Base-by-base conservation (phyloP, 2,888 invertebrate species). In the Sinopyrophorus schimmeli region DNA sequence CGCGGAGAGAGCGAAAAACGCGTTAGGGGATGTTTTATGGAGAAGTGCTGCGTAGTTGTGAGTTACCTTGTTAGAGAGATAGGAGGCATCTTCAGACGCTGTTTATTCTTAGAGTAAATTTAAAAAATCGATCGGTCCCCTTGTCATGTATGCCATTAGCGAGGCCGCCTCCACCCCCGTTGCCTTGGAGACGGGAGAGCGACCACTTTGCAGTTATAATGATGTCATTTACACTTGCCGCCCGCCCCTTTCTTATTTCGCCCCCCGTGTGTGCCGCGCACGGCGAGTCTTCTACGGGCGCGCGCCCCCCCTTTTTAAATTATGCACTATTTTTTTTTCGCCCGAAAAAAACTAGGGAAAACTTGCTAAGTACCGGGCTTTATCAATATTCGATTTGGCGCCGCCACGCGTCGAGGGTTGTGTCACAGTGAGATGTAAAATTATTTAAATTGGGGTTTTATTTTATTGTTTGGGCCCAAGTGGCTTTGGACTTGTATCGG, bases 141-240 rank as follows among this genome's bases (percentile, higher is more conserved):
- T 72, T 72, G 73, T 73, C 73, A 74, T 74, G 73, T 74, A 73
- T 73, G 73, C 73, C 72, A 73, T 73, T 74, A 74, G 72, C 72
- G 71, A 58, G 53, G 47, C 59, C 57, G 52, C 56, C 58, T 54
- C 58, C 47, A 62, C 68, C 65, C 67, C 62, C 68, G 73, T 73
- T 72, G 68, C 73, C 73, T 61, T 71, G 73, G 72, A 67, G 70
- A 73, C 73, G 73, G 65, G 70, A 66, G 68, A 66, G 70, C 69
- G 71, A 73, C 72, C 74, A 74, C 73, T 74, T 74, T 74, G 73
- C 73, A 73, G 73, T 74, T 74, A 74, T 74, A 74, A 74, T 74
- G 74, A 74, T 74, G 74, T 74, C 74, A 74, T 74, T 74, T 74
- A 73, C 74, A 74, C 74, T 73, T 71, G 72, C 72, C 70, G 69